Percentiles rank a stretch among this genome's conserved stretches.
Conservation (phyloP, 2,888 invertebrate species). For the Carabus problematicus region DNA sequence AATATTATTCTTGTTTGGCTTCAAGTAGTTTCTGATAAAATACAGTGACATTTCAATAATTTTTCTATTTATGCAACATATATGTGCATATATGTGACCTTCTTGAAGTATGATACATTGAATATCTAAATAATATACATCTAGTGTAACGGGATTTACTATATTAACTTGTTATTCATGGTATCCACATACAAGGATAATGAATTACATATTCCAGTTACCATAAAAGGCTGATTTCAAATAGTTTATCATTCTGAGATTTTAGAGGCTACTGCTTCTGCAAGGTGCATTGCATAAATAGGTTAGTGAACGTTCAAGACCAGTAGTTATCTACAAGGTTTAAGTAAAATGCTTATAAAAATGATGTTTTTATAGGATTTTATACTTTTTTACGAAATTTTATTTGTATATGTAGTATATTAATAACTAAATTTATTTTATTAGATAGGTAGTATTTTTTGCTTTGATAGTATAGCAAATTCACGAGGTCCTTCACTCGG, state of each 20-base stretch:
- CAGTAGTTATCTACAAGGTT: neutral
- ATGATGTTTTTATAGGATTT: too few relatives aligned
- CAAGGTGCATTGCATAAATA: neutral
- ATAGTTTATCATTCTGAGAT: neutral
- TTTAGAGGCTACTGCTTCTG: slow-evolving; percentile 10
- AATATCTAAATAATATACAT: neutral
- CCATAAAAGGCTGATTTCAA: slow-evolving; percentile 19
- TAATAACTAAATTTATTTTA: too few relatives aligned
- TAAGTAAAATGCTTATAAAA: neutral
- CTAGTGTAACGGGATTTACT: neutral
- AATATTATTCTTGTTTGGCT: too few relatives aligned
- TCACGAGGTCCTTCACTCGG: too few relatives aligned
- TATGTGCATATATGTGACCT: too few relatives aligned
- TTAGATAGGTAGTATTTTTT: too few relatives aligned
- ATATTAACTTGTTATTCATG: neutral
- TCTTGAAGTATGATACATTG: too few relatives aligned
- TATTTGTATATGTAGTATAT: too few relatives aligned
- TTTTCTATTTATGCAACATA: neutral
- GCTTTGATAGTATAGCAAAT: too few relatives aligned
- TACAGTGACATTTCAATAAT: slow-evolving; percentile 8
- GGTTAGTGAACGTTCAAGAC: neutral
- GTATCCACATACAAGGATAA: slow-evolving; percentile 21
- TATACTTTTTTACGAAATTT: too few relatives aligned
- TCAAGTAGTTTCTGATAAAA: neutral
- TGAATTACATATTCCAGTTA: slow-evolving; percentile 7